A percentile compares a stretch with the other conserved stretches of the same genome.
Evolutionary conservation across 2,888 invertebrate genomes (phyloP).

Genomic region (Pristionchus japonicus): DNA sequence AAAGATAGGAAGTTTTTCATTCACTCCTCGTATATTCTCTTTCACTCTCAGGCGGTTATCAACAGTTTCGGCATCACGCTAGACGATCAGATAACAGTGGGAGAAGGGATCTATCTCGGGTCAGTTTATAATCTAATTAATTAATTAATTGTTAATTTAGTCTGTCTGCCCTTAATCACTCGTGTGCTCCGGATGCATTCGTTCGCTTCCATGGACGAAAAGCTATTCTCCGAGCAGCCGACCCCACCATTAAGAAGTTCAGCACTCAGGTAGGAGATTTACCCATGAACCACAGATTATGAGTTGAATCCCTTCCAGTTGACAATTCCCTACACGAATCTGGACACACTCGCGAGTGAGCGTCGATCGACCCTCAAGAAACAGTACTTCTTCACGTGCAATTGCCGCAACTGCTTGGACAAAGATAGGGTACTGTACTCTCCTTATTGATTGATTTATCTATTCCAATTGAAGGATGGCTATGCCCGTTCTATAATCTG

Average conservation of each 20-base stretch:
- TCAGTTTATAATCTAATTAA: neutral
- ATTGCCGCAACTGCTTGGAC: conserved; percentile 50
- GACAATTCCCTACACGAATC: conserved; percentile 45
- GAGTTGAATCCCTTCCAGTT: neutral
- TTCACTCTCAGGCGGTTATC: conserved; percentile 48
- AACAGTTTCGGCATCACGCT: conserved; percentile 52
- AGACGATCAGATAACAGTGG: conserved; percentile 46
- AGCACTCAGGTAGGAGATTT: conserved; percentile 12
- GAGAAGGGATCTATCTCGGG: conserved; percentile 54
- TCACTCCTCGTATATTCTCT: neutral
- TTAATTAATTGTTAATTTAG: conserved; percentile 37
- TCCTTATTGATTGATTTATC: neutral
- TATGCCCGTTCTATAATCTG: conserved; percentile 38
- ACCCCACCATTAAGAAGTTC: neutral
- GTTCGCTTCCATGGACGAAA: conserved; percentile 52
- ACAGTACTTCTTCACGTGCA: conserved; percentile 55
- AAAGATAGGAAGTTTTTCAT: neutral
- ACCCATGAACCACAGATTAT: neutral
- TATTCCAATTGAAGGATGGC: conserved; percentile 35
- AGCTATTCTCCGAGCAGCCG: conserved; percentile 51
- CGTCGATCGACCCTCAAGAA: conserved; percentile 46
- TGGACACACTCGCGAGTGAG: conserved; percentile 40
- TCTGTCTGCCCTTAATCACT: conserved; percentile 54
- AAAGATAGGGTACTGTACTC: conserved; percentile 47
- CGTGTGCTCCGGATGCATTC: conserved; percentile 53